phyloP scores from a whole-genome alignment of 2,888 invertebrate genomes.

The Griposia aprilina region DNA sequence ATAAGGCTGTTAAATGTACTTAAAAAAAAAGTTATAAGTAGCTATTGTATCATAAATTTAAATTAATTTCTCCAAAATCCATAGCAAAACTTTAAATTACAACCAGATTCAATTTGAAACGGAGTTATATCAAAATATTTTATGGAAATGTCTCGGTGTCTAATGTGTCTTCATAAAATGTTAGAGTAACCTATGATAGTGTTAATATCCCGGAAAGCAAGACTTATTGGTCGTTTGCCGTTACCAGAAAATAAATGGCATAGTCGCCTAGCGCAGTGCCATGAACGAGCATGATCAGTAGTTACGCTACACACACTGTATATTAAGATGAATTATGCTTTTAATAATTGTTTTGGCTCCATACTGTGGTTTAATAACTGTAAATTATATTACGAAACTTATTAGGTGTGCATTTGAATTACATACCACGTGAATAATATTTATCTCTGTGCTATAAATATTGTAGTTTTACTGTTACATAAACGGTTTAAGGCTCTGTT shows the following conservation, averaged over 20 bases:
- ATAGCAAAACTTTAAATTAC: conserved; percentile 60
- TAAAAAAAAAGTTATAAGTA: not conserved
- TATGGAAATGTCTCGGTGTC: conserved; percentile 84
- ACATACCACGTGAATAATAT: not conserved
- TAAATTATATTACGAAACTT: conserved; percentile 38
- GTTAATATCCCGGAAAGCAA: conserved; percentile 90
- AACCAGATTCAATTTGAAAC: conserved; percentile 63
- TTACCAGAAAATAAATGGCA: conserved; percentile 87
- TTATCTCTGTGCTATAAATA: not conserved
- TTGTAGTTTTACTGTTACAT: not conserved
- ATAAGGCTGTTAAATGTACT: not conserved
- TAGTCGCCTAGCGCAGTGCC: conserved; percentile 74
- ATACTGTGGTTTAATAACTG: conserved; percentile 41
- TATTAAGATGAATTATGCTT: conserved; percentile 64
- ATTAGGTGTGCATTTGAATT: conserved; percentile 17
- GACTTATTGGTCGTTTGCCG: conserved; percentile 90
- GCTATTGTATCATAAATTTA: conserved; percentile 1
- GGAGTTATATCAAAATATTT: conserved; percentile 73
- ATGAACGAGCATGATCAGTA: conserved; percentile 69
- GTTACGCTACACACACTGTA: conserved; percentile 63
- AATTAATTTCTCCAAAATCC: conserved; percentile 24
- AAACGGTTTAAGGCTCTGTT: not conserved
- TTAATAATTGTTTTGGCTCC: conserved; percentile 57
- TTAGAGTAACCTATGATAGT: conserved; percentile 90
- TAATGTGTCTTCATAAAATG: conserved; percentile 90